phyloP scores from a whole-genome alignment of 2,113 vertebrate genomes.

The Coracopsis vasa region DNA sequence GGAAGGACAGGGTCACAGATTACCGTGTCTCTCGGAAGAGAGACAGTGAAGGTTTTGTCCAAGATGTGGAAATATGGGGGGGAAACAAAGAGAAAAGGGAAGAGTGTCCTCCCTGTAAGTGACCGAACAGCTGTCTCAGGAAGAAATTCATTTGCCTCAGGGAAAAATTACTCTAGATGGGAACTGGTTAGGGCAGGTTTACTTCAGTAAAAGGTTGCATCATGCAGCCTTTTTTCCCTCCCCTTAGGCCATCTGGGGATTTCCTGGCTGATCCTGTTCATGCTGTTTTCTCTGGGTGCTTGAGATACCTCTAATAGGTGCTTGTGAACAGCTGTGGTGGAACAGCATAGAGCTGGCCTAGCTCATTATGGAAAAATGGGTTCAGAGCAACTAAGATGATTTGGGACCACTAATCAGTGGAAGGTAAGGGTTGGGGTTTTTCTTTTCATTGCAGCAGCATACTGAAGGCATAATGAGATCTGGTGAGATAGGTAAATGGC shows the following conservation, averaged over 20 bases:
- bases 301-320: background rate
- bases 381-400: background rate
- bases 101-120: background rate
- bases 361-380: background rate
- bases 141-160: constrained; percentile 28
- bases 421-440: background rate
- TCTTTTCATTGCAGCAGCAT: background rate
- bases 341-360: background rate
- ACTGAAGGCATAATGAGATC: background rate
- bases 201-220: constrained; percentile 33
- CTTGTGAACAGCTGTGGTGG: constrained; percentile 18
- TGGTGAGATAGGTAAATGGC: background rate
- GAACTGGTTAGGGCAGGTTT: constrained; percentile 43
- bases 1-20: background rate
- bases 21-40: background rate
- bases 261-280: constrained; percentile 28
- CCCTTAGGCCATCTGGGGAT: constrained; percentile 45
- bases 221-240: constrained; percentile 23
- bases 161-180: constrained; percentile 2
- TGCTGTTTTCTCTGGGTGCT: constrained; percentile 4
- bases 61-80: background rate
- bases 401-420: background rate
- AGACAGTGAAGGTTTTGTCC: background rate
- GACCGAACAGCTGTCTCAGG: background rate
- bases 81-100: background rate